Evolutionary conservation across 2,888 invertebrate species (phyloP).

Genomic region (Tipula unca): DNA sequence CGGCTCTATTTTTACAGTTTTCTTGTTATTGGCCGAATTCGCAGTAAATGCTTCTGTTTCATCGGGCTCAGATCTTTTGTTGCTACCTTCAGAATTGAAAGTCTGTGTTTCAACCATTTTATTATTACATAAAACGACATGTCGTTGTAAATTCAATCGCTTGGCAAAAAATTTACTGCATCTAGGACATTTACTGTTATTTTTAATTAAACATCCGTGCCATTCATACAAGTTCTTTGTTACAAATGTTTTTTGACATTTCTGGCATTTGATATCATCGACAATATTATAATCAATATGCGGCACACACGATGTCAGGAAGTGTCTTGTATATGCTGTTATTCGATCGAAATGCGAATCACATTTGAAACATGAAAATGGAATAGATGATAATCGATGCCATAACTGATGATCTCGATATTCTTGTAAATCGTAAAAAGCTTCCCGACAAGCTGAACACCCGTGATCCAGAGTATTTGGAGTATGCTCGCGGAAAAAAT

Average conservation of each 20-base stretch:
- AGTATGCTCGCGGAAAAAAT: conserved; percentile 29
- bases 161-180: conserved; percentile 31
- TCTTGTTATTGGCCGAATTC: neutral
- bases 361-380: conserved; percentile 45
- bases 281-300: neutral
- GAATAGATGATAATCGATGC: conserved; percentile 39
- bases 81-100: neutral
- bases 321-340: conserved; percentile 32
- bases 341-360: conserved; percentile 33
- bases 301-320: neutral
- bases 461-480: conserved; percentile 36
- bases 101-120: neutral
- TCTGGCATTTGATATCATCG: conserved; percentile 30
- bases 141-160: conserved; percentile 23
- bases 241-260: conserved; percentile 35
- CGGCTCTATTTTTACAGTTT: conserved; percentile 22
- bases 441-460: conserved; percentile 45
- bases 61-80: neutral
- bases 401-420: conserved; percentile 42
- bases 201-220: conserved; percentile 37
- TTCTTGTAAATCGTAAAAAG: conserved; percentile 39
- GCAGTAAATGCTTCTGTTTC: neutral
- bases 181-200: conserved; percentile 34
- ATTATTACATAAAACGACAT: conserved; percentile 25
- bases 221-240: conserved; percentile 40